These are phyloP conservation scores for Zelostemma sp. DNA, from an alignment of 1,140 invertebrate genomes.

Conservation along the genomic window DNA sequence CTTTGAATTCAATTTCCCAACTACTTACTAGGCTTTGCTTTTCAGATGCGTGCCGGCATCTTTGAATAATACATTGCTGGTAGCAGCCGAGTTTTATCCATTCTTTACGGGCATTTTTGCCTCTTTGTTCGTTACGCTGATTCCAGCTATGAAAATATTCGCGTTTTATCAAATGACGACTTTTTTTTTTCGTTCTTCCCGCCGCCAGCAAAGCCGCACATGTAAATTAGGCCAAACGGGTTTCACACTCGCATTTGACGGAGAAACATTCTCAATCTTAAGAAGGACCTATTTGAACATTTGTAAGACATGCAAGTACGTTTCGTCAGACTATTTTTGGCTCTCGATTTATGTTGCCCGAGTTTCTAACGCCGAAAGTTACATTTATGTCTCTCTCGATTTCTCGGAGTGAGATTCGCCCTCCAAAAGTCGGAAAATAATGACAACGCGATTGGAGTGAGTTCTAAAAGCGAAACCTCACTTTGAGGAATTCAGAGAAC, in stretches of 20 bases:
- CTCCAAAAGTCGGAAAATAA: no score
- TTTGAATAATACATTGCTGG: conserved; percentile 28
- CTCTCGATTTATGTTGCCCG: no score
- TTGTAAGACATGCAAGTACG: no score
- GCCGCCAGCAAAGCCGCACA: background rate
- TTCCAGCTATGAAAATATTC: background rate
- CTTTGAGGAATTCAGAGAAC: background rate
- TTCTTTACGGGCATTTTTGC: conserved; percentile 3
- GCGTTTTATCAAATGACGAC: background rate
- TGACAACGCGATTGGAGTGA: no score
- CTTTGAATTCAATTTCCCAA: conserved; percentile 1
- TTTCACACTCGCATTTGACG: background rate
- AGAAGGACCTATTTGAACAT: background rate
- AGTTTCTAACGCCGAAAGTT: background rate
- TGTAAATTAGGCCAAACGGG: background rate
- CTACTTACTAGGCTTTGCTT: conserved; percentile 5
- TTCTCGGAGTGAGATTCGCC: background rate
- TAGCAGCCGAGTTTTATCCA: conserved; percentile 23
- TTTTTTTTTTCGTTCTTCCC: background rate
- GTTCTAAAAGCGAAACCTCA: no score
- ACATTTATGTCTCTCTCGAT: background rate
- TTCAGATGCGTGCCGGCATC: conserved; percentile 5
- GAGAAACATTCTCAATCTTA: background rate
- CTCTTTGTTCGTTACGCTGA: background rate
- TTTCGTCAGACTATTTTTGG: no score